A percentile compares a stretch with the other conserved stretches of the same genome.
Conservation (phyloP, 2,888 invertebrate genomes). For the Noctua comes region DNA sequence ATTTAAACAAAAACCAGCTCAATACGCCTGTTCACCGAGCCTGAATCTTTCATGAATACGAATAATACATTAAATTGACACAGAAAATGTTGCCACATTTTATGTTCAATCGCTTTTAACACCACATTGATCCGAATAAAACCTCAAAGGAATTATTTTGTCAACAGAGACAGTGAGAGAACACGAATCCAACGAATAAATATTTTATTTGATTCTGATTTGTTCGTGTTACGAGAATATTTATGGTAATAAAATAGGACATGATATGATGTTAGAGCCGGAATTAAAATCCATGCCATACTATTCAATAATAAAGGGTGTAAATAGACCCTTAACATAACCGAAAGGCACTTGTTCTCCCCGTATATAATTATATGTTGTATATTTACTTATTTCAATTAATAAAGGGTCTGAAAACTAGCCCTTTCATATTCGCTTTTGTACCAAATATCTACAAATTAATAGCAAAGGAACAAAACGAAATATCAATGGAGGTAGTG, state of each 20-base stretch:
- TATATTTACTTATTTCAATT: not conserved
- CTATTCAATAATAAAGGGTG: not conserved
- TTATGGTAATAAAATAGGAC: constrained; percentile 1
- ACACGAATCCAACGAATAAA: constrained; percentile 23
- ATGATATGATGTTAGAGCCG: not conserved
- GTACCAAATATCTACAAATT: not conserved
- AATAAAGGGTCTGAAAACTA: not conserved
- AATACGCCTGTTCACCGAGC: not conserved
- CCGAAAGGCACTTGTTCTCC: no score
- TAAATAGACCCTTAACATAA: no score
- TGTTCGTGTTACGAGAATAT: constrained; percentile 3
- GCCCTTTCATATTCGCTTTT: not conserved
- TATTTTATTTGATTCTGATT: constrained; percentile 27
- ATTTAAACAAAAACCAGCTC: constrained; percentile 6
- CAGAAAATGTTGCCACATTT: constrained; percentile 23
- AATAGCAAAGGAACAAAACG: constrained; percentile 6
- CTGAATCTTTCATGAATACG: constrained; percentile 34
- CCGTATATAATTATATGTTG: not conserved
- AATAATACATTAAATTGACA: constrained; percentile 25
- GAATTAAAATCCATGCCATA: not conserved
- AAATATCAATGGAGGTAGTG: constrained; percentile 1
- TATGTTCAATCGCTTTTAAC: constrained; percentile 38
- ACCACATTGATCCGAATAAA: constrained; percentile 23
- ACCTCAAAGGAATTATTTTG: constrained; percentile 33
- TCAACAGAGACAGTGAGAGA: not conserved